A percentile compares a stretch with the other conserved stretches of the same genome.
Conservation (phyloP, 2,113 vertebrate genomes). For the Stegostoma tigrinum region DNA sequence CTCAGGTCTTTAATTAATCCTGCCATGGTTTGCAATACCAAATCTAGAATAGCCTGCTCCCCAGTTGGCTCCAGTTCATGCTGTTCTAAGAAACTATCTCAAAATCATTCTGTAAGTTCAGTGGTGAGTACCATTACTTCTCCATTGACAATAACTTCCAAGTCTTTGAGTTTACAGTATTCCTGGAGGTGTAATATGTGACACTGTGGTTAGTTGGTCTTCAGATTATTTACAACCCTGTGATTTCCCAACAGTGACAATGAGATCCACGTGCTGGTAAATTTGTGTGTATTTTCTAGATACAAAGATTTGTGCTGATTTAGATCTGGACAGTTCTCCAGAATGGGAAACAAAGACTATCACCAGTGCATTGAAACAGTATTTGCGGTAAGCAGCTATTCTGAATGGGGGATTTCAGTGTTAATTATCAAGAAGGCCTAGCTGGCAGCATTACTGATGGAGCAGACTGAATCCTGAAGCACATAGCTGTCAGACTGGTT, state of each 20-base stretch:
- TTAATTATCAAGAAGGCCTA: not conserved
- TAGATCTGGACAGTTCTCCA: slow-evolving; percentile 71
- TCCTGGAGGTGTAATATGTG: not conserved
- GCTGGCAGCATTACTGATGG: not conserved
- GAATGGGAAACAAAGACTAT: slow-evolving; percentile 97
- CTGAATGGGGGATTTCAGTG: not conserved
- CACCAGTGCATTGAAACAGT: slow-evolving; percentile 88
- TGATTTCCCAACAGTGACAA: not conserved
- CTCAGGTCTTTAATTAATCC: too few relatives aligned
- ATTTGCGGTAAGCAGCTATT: slow-evolving; percentile 69
- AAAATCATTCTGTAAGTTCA: too few relatives aligned
- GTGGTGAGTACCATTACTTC: not conserved
- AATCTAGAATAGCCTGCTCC: too few relatives aligned
- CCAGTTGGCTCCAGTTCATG: too few relatives aligned
- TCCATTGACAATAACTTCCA: not conserved
- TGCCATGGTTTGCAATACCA: too few relatives aligned
- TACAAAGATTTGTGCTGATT: slow-evolving; percentile 71
- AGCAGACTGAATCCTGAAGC: not conserved
- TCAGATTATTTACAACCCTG: not conserved
- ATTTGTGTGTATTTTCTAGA: slow-evolving; percentile 51
- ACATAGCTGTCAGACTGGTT: not conserved
- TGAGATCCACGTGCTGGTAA: not conserved
- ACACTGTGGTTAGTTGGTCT: not conserved
- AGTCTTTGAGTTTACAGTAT: not conserved
- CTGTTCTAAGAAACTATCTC: too few relatives aligned